phyloP scores from a whole-genome alignment of 2,113 vertebrate species.

The Sterna hirundo region DNA sequence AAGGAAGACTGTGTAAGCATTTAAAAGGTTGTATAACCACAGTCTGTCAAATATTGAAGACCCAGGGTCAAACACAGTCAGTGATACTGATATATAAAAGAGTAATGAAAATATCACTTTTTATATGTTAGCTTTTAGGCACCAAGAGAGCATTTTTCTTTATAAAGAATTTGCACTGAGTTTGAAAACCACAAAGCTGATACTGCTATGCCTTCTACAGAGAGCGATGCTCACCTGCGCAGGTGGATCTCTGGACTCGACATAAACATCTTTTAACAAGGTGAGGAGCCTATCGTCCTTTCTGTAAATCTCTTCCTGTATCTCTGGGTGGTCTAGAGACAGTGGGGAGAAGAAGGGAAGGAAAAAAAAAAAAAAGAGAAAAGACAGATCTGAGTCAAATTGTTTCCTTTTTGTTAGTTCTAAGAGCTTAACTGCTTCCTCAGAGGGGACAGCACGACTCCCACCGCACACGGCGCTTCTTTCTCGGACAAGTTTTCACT shows the following conservation, averaged over 20 bases:
- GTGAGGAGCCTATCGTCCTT: slow-evolving; percentile 80
- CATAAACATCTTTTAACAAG: slow-evolving; percentile 84
- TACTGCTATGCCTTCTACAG: not conserved
- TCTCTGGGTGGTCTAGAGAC: slow-evolving; percentile 35
- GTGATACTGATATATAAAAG: accelerated
- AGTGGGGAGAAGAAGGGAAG: accelerated
- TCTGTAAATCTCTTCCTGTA: slow-evolving; percentile 65
- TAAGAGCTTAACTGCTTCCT: not conserved
- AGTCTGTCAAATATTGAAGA: not conserved
- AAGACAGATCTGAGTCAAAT: not conserved
- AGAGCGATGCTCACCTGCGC: slow-evolving; percentile 70
- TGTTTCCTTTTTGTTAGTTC: accelerated
- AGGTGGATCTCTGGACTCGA: slow-evolving; percentile 83
- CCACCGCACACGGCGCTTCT: not conserved
- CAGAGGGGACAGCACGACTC: accelerated
- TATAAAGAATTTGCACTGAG: not conserved
- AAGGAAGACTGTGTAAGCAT: not conserved
- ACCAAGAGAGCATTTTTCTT: not conserved
- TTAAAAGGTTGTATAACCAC: not conserved
- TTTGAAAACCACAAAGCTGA: not conserved
- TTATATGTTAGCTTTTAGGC: not conserved
- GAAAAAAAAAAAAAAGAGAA: too few species aligned
- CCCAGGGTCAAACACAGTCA: not conserved
- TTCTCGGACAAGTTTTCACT: not conserved
- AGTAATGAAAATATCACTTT: not conserved